These are phyloP conservation scores for Sebastes itinus DNA, from an alignment of 2,797 vertebrate species.

Conservation along the genomic window DNA sequence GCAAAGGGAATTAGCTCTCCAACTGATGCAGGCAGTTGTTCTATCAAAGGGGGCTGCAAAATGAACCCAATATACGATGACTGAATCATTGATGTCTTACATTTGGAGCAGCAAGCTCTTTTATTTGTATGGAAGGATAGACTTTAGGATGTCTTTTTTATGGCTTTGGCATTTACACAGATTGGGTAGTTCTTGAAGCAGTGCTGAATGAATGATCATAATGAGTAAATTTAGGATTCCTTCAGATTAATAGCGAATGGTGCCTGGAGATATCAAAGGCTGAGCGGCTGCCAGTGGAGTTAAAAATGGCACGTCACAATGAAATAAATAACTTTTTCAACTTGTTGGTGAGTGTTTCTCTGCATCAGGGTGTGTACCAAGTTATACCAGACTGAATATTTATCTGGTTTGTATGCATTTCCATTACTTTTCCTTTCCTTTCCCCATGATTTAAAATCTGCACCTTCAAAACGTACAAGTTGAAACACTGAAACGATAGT, in stretches of 20 bases:
- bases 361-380: neutral
- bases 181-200: constrained; percentile 22
- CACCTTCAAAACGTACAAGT: neutral
- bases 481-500: neutral
- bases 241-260: constrained; percentile 43
- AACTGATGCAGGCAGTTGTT: constrained; percentile 39
- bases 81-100: constrained; percentile 14
- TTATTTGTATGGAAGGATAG: constrained; percentile 7
- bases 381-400: neutral
- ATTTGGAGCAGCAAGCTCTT: neutral
- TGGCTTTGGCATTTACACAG: constrained; percentile 32
- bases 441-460: neutral
- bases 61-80: constrained; percentile 24
- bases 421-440: neutral
- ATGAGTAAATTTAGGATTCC: constrained; percentile 41
- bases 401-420: neutral
- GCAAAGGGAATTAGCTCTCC: constrained; percentile 62
- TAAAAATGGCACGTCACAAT: constrained; percentile 13
- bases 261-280: constrained; percentile 35
- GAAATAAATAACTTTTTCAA: constrained; percentile 6
- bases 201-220: constrained; percentile 41
- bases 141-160: constrained; percentile 21
- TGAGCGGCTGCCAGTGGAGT: constrained; percentile 1
- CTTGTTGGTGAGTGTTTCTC: neutral
- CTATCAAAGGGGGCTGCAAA: constrained; percentile 29